A percentile compares a stretch with the other conserved stretches of the same genome.
Evolutionary conservation across 1,140 invertebrate species (phyloP).

Genomic region (Triops cancriformis): DNA sequence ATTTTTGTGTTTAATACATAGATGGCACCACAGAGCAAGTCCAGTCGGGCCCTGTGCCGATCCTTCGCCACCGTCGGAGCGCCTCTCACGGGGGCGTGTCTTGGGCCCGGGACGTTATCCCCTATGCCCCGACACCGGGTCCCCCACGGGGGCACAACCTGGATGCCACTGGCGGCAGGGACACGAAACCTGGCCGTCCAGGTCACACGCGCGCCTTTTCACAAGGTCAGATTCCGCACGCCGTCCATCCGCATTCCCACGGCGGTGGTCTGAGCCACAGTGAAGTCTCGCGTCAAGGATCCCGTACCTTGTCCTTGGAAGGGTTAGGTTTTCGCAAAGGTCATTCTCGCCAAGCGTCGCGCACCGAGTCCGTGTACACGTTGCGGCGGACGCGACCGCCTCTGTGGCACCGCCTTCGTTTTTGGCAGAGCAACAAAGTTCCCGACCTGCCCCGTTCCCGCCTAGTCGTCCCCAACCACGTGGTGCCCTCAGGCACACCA

Average conservation of each 20-base stretch:
- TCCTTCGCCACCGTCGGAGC: not conserved
- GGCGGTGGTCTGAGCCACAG: conserved; percentile 26
- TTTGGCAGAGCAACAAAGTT: conserved; percentile 34
- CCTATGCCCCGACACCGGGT: not conserved
- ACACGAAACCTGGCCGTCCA: conserved; percentile 35
- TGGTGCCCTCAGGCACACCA: conserved; percentile 64
- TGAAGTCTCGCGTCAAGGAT: conserved; percentile 26
- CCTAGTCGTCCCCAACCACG: conserved; percentile 70
- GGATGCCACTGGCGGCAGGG: too few species aligned
- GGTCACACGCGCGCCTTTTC: conserved; percentile 76
- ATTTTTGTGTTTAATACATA: not conserved
- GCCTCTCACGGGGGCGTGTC: not conserved
- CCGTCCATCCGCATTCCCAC: conserved; percentile 55
- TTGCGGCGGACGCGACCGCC: conserved; percentile 51
- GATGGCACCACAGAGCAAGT: not conserved
- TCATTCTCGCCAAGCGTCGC: conserved; percentile 51
- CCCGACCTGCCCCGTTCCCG: conserved; percentile 57
- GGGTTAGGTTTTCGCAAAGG: conserved; percentile 34
- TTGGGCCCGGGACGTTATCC: not conserved
- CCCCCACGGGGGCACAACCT: not conserved
- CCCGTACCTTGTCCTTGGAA: conserved; percentile 26
- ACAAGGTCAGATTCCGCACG: conserved; percentile 72
- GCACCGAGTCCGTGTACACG: conserved; percentile 81
- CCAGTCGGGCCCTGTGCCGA: not conserved
- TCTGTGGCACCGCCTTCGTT: conserved; percentile 33